Base-by-base conservation (phyloP, 2,888 invertebrate species). In the Icerya purchasi region DNA sequence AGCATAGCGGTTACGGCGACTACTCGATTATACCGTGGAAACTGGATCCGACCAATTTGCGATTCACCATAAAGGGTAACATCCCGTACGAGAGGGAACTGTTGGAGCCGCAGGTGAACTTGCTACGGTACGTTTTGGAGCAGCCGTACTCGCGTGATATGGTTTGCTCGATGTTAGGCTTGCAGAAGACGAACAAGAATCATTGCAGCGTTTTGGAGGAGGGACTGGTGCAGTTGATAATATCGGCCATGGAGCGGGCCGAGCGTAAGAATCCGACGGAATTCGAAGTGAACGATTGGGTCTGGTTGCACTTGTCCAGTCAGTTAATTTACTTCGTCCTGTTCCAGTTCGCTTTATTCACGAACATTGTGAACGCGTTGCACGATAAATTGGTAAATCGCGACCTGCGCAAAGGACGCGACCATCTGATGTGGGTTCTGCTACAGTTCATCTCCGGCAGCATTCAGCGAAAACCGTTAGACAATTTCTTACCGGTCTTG, bases 341-440 rank as follows among this genome's bases (percentile, higher is more conserved):
- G 1, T 92, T 91, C 70, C 92, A 93, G 69, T 91, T 91, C 72
- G 90, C 91, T 1, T 86, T 84, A 64, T 96, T 96, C 69, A 87
- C 90, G 36, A 89, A 88, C 68, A 87, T 96, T 68, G 90, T 96
- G 0, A 79, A 86, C 75, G 84, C 88, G 0, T 76, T 96, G 36
- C 87, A 91, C 70, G 85, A 86, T 61, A 89, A 86, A 75, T 72
- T 89, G 50, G 78, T 83, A 53, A 83, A 83, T 5, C 77, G 84
- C 65, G 88, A 90, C 68, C 75, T 92, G 69, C 79, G 85, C 62
- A 87, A 89, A 71, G 93, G 94, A 0, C 77, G 97, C 55, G 96
- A 96, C 72, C 93, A 97, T 68, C 75, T 98, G n/a, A 97, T 98
- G 96, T 97, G 97, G 96, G 87, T 64, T 21, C 74, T 97, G 20